Base-by-base conservation (phyloP, 2,113 vertebrate genomes). In the Phalacrocorax pelagicus region DNA sequence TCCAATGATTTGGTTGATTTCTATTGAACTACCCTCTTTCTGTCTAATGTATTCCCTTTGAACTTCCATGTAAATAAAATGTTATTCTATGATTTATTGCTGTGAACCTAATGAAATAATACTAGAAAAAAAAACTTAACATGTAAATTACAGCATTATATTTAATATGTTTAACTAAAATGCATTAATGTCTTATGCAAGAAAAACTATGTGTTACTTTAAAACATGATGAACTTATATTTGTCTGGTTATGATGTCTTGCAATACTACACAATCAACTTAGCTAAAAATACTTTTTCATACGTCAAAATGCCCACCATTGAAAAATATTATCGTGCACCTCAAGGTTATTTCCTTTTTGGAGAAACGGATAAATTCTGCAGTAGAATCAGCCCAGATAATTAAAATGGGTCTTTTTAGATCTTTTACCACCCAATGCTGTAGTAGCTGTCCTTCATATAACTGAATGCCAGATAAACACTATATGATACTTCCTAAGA, bases 71-170 rank as follows among this genome's bases (percentile, higher is more conserved):
- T 92, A 96, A 97, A 96, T 95, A 90, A 96, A 92, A 97, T 78
- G 90, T 97, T 97, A 97, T 16, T 57, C 93, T 93, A 82, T 96
- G 96, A 91, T 97, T 98, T 98, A 98, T 98, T 98, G 97, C 98
- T 98, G 89, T 97, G 98, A 98, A 97, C 96, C 89, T 88, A 97
- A 93, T 95, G 96, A 96, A 97, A 96, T 82, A 94, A 90, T 97
- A 97, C 92, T 95, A 95, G 88, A 86, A 97, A 96, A 95, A 96
- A 97, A 44, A 94, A 18, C 90, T 81, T 97, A 95, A 83, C 34
- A 5, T 95, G 87, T 94, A 90, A 96, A 94, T 91, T 91, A 94
- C 82, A 96, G 51, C 86, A 74, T 93, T 92, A 90, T 95, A 95
- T 90, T 95, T 92, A 95, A 78, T 94, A 69, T 78, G 83, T 95